Evolutionary conservation across 35 echinoderm and acorn worm genomes (phyloP).

Genomic region (Acanthaster planci): DNA sequence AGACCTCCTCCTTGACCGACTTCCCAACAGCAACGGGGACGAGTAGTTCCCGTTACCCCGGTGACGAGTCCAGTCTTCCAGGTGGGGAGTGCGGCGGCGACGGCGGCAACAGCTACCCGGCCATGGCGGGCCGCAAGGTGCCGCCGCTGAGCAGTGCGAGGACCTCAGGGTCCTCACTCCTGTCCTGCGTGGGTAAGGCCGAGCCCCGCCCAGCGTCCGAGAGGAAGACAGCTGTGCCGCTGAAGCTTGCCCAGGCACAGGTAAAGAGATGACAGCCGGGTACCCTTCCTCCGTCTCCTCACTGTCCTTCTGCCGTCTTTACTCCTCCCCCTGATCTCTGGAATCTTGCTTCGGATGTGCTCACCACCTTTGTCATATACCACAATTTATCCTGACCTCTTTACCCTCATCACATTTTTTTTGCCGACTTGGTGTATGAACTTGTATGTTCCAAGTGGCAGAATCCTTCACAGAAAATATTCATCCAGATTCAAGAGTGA

Average conservation of each 20-base stretch:
- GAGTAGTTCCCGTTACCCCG: constrained; percentile 22
- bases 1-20: constrained; percentile 43
- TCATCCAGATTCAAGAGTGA: no score
- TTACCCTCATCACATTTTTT: no score
- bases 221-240: constrained; percentile 87
- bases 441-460: no score
- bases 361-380: no score
- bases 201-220: constrained; percentile 64
- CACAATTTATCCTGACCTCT: no score
- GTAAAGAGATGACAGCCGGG: constrained; percentile 50
- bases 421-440: no score
- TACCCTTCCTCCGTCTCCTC: no score
- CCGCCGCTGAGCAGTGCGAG: constrained; percentile 33
- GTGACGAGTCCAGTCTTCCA: constrained; percentile 86
- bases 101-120: constrained; percentile 58
- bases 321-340: no score
- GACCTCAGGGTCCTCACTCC: constrained; percentile 56
- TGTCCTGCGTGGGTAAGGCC: constrained; percentile 77
- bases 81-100: constrained; percentile 61
- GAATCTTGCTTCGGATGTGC: no score
- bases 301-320: no score
- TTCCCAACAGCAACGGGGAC: constrained; percentile 24
- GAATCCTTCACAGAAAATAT: no score
- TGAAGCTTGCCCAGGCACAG: constrained; percentile 97
- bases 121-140: not conserved